A percentile compares a stretch with the other conserved stretches of the same genome.
Evolutionary conservation across 92 coral and sea anemone species (phyloP).

Genomic region (Zoanthus sociatus): DNA sequence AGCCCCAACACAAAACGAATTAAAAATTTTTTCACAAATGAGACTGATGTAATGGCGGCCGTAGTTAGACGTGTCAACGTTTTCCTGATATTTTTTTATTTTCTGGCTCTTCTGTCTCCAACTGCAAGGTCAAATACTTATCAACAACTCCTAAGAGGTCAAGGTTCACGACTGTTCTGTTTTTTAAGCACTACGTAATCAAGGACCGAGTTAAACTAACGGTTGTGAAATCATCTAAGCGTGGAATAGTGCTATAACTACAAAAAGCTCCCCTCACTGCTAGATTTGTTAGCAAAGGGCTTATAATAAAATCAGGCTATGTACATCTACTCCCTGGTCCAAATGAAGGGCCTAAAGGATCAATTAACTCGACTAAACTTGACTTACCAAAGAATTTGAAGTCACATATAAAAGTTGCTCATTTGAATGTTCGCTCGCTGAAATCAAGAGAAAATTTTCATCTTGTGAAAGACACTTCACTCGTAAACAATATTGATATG

Average conservation of each 20-base stretch:
- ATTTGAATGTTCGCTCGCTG: neutral
- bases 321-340: slow-evolving; percentile 31
- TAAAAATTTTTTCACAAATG: too few relatives aligned
- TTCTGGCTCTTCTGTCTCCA: slow-evolving; percentile 12
- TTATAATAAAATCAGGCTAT: slow-evolving; percentile 18
- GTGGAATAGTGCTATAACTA: slow-evolving; percentile 39
- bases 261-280: slow-evolving; percentile 15
- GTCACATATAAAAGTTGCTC: slow-evolving; percentile 51
- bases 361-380: slow-evolving; percentile 48
- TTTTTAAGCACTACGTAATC: slow-evolving; percentile 24
- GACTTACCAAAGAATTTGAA: slow-evolving; percentile 51
- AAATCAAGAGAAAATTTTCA: neutral
- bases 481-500: neutral
- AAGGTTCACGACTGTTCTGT: slow-evolving; percentile 3
- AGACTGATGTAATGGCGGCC: neutral
- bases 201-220: slow-evolving; percentile 28
- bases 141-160: slow-evolving; percentile 26
- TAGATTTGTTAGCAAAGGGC: slow-evolving; percentile 34
- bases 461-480: neutral
- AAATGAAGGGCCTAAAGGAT: slow-evolving; percentile 5
- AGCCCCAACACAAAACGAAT: too few relatives aligned
- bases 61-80: slow-evolving; percentile 13
- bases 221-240: slow-evolving; percentile 26
- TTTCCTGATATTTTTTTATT: slow-evolving; percentile 8
- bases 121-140: slow-evolving; percentile 30